phyloP scores from a whole-genome alignment of 2,113 vertebrate species.

The Abramis brama region DNA sequence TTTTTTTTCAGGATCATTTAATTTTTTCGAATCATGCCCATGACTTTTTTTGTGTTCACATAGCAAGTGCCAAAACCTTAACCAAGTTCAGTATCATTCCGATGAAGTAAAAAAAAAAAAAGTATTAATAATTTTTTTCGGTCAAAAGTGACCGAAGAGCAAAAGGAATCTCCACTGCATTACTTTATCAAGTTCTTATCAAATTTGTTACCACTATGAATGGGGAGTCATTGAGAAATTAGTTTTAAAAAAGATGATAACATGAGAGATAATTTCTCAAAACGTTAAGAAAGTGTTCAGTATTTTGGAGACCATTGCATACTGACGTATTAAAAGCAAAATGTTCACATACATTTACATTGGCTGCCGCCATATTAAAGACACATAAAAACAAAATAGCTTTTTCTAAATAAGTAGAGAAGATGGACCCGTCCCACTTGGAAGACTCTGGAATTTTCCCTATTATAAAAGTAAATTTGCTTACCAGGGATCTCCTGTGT shows the following conservation, averaged over 20 bases:
- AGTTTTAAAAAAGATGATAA: neutral
- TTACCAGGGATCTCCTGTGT: conserved; percentile 50
- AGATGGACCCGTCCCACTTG: conserved; percentile 55
- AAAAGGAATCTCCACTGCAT: neutral
- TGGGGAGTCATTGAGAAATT: neutral
- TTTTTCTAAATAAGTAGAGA: conserved; percentile 42
- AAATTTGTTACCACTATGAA: neutral
- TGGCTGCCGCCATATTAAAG: conserved; percentile 9
- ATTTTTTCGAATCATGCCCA: no score
- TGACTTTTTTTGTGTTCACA: no score
- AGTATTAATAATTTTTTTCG: no score
- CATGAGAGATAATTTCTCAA: neutral
- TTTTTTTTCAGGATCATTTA: no score
- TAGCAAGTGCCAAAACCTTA: no score
- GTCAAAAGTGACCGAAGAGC: no score
- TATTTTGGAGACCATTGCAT: neutral
- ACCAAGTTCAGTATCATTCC: no score
- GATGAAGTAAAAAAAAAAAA: no score
- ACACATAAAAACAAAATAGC: conserved; percentile 45
- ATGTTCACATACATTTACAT: conserved; percentile 1
- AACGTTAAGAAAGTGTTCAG: neutral
- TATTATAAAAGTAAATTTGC: conserved; percentile 54
- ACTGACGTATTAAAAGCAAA: neutral
- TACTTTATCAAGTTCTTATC: neutral
- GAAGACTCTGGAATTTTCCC: conserved; percentile 56